Conservation (phyloP, 2,888 invertebrate genomes). For the Coremacera marginata region DNA sequence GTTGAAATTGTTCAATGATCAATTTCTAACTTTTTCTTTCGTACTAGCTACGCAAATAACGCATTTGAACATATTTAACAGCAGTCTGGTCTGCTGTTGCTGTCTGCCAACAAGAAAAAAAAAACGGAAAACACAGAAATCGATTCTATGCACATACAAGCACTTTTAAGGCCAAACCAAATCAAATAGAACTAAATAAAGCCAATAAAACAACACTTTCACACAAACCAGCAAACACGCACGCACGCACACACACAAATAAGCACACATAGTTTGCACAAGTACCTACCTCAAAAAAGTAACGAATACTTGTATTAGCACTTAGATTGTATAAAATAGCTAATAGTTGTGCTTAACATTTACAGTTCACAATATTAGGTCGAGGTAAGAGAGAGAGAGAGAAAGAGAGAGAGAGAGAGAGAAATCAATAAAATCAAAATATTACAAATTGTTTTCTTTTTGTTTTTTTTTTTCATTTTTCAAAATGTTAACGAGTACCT, state of each 20-base stretch:
- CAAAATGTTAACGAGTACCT: no score
- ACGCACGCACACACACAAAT: not conserved
- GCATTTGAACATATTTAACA: no score
- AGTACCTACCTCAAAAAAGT: not conserved
- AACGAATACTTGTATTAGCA: not conserved
- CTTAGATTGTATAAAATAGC: no score
- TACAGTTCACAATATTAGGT: not conserved
- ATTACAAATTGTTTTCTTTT: not conserved
- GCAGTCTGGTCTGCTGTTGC: no score
- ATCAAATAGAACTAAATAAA: constrained; percentile 20
- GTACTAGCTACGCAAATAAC: no score
- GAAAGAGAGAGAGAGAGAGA: no score
- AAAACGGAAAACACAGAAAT: not conserved
- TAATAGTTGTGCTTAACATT: not conserved
- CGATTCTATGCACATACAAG: constrained; percentile 26
- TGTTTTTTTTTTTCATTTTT: no score
- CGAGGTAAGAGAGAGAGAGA: constrained; percentile 12
- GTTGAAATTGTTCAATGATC: no score
- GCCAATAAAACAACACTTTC: constrained; percentile 22
- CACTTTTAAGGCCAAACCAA: constrained; percentile 25
- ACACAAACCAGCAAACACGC: constrained; percentile 1
- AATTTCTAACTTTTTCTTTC: no score
- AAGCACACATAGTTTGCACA: not conserved
- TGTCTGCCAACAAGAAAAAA: no score
- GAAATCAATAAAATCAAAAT: constrained; percentile 19